Conservation (phyloP, 1,140 invertebrate genomes). For the Potamilus streckersoni region DNA sequence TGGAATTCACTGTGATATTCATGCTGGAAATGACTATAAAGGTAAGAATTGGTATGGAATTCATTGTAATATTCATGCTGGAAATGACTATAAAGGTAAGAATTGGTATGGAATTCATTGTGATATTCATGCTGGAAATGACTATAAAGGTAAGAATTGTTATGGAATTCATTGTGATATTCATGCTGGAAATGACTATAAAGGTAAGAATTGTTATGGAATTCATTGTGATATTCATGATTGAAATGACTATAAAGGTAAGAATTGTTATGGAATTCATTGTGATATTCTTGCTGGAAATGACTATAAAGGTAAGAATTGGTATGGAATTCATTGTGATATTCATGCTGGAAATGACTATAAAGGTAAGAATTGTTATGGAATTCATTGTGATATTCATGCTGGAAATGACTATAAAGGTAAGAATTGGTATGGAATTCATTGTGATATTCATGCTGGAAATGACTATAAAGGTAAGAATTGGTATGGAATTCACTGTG, state of each 20-base stretch:
- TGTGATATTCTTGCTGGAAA: slow-evolving; percentile 94
- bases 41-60: no score
- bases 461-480: slow-evolving; percentile 96
- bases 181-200: slow-evolving; percentile 96
- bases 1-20: slow-evolving; percentile 98
- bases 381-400: slow-evolving; percentile 98
- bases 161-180: slow-evolving; percentile 98
- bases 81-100: slow-evolving; percentile 98
- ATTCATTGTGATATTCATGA: slow-evolving; percentile 96
- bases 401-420: slow-evolving; percentile 98
- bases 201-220: no score
- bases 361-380: slow-evolving; percentile 96
- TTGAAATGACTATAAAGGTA: slow-evolving; percentile 99
- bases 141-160: slow-evolving; percentile 93
- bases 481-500: no score
- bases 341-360: slow-evolving; percentile 96
- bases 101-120: no score
- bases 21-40: slow-evolving; percentile 98
- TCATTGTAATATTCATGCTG: slow-evolving; percentile 94
- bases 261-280: no score
- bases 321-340: slow-evolving; percentile 98
- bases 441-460: slow-evolving; percentile 96
- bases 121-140: slow-evolving; percentile 97
- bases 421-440: no score
- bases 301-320: slow-evolving; percentile 96